Evolutionary conservation across 2,797 vertebrate species (phyloP), one percentile per base, ranked within the genome.

Genomic region (Holocentrus rufus): DNA sequence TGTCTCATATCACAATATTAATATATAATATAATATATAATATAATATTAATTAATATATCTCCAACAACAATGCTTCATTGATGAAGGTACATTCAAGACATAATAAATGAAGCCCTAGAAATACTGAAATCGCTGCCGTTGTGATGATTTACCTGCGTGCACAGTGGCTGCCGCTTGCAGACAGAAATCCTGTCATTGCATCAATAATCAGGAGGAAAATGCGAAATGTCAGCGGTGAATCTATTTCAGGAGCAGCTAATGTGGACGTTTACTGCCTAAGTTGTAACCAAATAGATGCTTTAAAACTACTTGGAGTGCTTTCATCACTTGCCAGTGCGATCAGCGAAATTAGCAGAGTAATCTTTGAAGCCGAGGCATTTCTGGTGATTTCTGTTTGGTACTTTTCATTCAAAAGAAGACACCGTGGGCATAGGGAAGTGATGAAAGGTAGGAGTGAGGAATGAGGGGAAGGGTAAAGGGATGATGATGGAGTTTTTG

Each of bases 401-500:
- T 84, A 70, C 77, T 86, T 85, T 80, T 79, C 83, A 86, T 84
- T 86, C 73, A 69, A 73, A 67, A 77, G 67, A 86, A 75, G 71
- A 47, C 72, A 36, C 49, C 39, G 70, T 55, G 72, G 79, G 85
- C 78, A 49, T n/a, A 34, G 4, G 3, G 63, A 70, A 8, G 57
- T 62, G 74, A 85, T 80, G 64, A 76, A 34, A 57, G 62, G 42
- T 52, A 74, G 62, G 67, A 58, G 52, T 67, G 50, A 76, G 50
- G 25, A 52, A 18, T 8, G 36, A 8, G 39, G 17, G 8, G 54
- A 20, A 62, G 63, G 53, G 18, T 8, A 39, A 68, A 63, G 60
- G 49, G 55, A 74, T 62, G 69, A 31, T 61, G 79, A 82, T 53
- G 71, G 65, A 10, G 18, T 69, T 84, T 55, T 80, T 86, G 69